These are phyloP conservation scores for Trichoplusia ni DNA, from an alignment of 1,140 invertebrate genomes.

Conservation along the genomic window DNA sequence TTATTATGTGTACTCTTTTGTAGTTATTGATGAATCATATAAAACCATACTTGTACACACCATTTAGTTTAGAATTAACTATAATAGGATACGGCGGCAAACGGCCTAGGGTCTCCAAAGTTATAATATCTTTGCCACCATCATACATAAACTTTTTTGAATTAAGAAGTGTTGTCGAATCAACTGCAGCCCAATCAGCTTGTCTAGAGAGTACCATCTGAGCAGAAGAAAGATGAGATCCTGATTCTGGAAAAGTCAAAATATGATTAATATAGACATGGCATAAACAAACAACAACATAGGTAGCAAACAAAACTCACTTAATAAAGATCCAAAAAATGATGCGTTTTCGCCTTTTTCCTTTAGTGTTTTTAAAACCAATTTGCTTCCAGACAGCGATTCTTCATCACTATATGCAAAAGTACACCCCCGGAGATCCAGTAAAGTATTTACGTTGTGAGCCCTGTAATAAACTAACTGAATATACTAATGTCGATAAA, in stretches of 20 bases:
- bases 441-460: constrained; percentile 82
- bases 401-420: constrained; percentile 82
- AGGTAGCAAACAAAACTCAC: constrained; percentile 51
- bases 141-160: constrained; percentile 83
- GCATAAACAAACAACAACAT: background rate
- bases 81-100: constrained; percentile 84
- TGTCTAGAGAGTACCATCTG: constrained; percentile 84
- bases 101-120: constrained; percentile 83
- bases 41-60: constrained; percentile 55
- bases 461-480: constrained; percentile 72
- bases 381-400: constrained; percentile 82
- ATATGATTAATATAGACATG: background rate
- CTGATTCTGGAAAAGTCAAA: constrained; percentile 77
- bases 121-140: constrained; percentile 80
- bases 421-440: constrained; percentile 82
- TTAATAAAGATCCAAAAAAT: constrained; percentile 83
- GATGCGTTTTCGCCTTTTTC: constrained; percentile 84
- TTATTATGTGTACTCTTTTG: background rate
- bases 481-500: constrained; percentile 32
- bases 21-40: background rate
- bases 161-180: constrained; percentile 82
- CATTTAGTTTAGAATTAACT: constrained; percentile 80
- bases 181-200: constrained; percentile 84
- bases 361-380: constrained; percentile 82
- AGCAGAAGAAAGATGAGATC: constrained; percentile 83